phyloP scores from a whole-genome alignment of 2,888 invertebrate species.

The Altica lythri region DNA sequence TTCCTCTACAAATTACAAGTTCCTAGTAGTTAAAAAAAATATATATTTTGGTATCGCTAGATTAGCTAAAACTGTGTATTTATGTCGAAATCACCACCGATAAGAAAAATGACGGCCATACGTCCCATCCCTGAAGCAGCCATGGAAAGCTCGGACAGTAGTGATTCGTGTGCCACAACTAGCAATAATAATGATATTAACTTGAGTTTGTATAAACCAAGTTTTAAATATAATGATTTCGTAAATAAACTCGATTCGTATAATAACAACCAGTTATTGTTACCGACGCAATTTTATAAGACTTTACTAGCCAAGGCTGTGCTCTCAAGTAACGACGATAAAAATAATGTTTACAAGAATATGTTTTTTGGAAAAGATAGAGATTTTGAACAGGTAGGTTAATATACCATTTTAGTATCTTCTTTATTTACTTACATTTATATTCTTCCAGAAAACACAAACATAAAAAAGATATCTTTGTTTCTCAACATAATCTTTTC shows the following conservation, averaged over 20 bases:
- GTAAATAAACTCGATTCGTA: conserved; percentile 57
- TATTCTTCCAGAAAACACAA: background rate
- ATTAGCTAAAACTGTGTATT: conserved; percentile 24
- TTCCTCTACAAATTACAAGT: conserved; percentile 34
- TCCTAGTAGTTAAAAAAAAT: conserved; percentile 35
- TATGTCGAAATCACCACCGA: conserved; percentile 32
- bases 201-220: conserved; percentile 47
- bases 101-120: conserved; percentile 50
- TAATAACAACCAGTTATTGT: conserved; percentile 59
- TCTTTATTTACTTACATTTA: background rate
- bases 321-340: conserved; percentile 60
- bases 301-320: conserved; percentile 76
- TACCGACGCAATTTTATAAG: conserved; percentile 80
- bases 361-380: conserved; percentile 56
- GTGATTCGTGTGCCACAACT: conserved; percentile 51
- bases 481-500: too few relatives aligned
- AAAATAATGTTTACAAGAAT: conserved; percentile 56
- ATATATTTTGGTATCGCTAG: conserved; percentile 34
- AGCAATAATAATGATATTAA: conserved; percentile 45
- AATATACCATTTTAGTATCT: background rate
- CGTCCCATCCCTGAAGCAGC: conserved; percentile 50
- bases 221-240: conserved; percentile 55
- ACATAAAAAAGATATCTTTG: too few relatives aligned
- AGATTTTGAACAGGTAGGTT: conserved; percentile 56
- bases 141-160: conserved; percentile 55